Conservation (phyloP, 2,797 vertebrate genomes). For the Brachymystax lenok region DNA sequence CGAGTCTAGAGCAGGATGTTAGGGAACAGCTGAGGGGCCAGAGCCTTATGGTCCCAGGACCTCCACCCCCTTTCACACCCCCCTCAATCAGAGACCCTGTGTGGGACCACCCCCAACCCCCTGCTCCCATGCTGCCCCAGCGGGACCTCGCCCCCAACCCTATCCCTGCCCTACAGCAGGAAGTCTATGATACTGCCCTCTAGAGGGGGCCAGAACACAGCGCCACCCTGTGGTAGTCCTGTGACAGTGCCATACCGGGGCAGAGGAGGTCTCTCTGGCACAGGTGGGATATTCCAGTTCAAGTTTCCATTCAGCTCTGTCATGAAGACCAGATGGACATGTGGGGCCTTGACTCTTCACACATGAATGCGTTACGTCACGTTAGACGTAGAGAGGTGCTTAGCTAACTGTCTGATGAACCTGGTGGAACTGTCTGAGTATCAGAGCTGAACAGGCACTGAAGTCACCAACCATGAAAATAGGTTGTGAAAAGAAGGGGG, state of each 20-base stretch:
- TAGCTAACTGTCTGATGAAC: constrained; percentile 17
- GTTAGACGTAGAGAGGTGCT: constrained; percentile 21
- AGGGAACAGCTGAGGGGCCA: constrained; percentile 89
- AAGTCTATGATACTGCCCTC: constrained; percentile 95
- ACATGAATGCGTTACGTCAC: constrained; percentile 19
- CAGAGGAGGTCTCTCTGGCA: constrained; percentile 44
- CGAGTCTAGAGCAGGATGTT: constrained; percentile 91
- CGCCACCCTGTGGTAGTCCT: constrained; percentile 34
- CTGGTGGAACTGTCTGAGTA: constrained; percentile 16
- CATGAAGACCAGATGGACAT: constrained; percentile 40
- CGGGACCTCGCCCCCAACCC: constrained; percentile 54
- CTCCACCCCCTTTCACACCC: constrained; percentile 61
- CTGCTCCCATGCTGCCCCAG: constrained; percentile 49
- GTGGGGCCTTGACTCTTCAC: constrained; percentile 43
- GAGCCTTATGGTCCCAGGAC: constrained; percentile 66
- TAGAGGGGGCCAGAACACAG: constrained; percentile 63
- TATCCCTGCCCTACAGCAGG: constrained; percentile 69
- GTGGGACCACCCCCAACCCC: constrained; percentile 74
- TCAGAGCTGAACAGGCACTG: constrained; percentile 24
- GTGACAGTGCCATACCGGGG: constrained; percentile 59
- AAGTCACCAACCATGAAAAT: constrained; percentile 44
- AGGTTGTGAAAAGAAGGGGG: constrained; percentile 40
- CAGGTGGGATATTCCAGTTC: constrained; percentile 52
- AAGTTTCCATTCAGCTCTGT: constrained; percentile 59
- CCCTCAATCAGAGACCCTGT: constrained; percentile 68